These are phyloP conservation scores for Rhynchonycteris naso DNA, from an alignment of 2,797 vertebrate species.

Conservation along the genomic window DNA sequence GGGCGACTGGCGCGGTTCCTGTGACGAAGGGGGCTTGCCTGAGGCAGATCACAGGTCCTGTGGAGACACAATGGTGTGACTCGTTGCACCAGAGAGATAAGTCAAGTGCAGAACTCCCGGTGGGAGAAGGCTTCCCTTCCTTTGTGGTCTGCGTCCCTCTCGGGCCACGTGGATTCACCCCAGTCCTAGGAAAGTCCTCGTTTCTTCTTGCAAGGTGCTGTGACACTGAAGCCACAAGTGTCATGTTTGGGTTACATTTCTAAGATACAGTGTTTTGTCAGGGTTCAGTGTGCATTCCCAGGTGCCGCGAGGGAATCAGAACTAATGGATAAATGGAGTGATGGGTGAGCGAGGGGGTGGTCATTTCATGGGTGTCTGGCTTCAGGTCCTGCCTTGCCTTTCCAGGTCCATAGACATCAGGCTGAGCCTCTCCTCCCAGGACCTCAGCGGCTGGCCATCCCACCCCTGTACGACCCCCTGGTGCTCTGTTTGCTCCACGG, in stretches of 20 bases:
- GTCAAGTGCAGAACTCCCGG: accelerated
- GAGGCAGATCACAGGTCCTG: background rate
- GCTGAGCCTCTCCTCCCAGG: background rate
- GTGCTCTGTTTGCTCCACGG: background rate
- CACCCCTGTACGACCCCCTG: accelerated
- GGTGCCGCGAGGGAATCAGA: background rate
- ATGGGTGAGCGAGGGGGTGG: background rate
- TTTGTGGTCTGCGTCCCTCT: background rate
- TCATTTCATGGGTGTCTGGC: background rate
- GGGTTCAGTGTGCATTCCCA: background rate
- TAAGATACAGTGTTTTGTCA: background rate
- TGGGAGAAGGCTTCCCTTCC: no score
- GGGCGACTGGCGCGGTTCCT: background rate
- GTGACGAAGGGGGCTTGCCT: background rate
- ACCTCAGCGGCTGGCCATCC: background rate
- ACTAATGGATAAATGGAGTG: background rate
- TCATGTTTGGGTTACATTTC: background rate
- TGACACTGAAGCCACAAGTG: background rate
- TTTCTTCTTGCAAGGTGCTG: background rate
- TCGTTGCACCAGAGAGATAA: background rate
- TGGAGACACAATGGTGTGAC: background rate
- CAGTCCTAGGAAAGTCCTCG: background rate
- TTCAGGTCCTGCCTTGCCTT: background rate
- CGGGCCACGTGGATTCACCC: accelerated
- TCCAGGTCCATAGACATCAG: background rate